phyloP scores from a whole-genome alignment of 1,140 invertebrate genomes.

The Pachyrhynchus sulphureomaculatus region DNA sequence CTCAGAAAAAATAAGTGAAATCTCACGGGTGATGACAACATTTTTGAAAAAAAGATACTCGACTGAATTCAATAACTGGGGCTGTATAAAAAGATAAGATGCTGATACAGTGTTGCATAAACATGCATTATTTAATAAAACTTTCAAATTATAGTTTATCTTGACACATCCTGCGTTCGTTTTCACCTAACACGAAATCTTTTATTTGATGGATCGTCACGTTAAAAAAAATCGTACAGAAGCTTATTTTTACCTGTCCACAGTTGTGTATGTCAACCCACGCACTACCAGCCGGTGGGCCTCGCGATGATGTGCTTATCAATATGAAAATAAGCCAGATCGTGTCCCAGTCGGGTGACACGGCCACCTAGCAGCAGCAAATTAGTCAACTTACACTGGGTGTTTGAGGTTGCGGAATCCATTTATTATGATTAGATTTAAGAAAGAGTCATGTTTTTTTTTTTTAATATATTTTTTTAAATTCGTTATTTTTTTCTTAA shows the following conservation, averaged over 20 bases:
- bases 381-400: constrained; percentile 24
- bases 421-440: not conserved
- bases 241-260: constrained; percentile 31
- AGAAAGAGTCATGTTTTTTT: not conserved
- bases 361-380: constrained; percentile 24
- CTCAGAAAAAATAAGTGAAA: too few relatives aligned
- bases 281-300: constrained; percentile 13
- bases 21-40: too few relatives aligned
- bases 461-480: too few relatives aligned
- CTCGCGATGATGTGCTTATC: constrained; percentile 22
- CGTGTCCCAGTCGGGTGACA: constrained; percentile 27
- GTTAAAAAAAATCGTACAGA: constrained; percentile 16
- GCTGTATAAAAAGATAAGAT: too few relatives aligned
- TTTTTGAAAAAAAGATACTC: too few relatives aligned
- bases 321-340: constrained; percentile 30
- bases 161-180: too few relatives aligned
- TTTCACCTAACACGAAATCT: too few relatives aligned
- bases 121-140: too few relatives aligned
- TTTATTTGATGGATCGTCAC: constrained; percentile 5
- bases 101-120: too few relatives aligned
- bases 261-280: constrained; percentile 16
- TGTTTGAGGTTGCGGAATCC: not conserved
- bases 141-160: too few relatives aligned
- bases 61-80: too few relatives aligned
- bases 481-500: too few relatives aligned